Evolutionary conservation across 2,113 vertebrate species (phyloP).

Genomic region (Xenotilapia flavipinnis): DNA sequence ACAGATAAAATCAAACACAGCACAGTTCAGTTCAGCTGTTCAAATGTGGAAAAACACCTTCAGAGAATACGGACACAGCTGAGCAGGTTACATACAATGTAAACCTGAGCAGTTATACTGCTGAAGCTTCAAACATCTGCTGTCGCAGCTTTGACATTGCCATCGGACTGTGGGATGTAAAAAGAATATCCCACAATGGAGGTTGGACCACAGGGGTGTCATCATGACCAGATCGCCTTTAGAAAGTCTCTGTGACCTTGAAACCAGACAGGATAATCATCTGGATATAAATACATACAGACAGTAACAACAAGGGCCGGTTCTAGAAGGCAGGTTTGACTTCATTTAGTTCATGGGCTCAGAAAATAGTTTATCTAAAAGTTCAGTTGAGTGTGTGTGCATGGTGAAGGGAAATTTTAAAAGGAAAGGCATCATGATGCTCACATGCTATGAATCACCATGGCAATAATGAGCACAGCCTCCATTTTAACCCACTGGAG

Average conservation of each 20-base stretch:
- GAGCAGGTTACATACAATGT: neutral
- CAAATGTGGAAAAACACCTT: neutral
- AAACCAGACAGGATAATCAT: constrained; percentile 1
- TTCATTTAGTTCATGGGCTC: neutral
- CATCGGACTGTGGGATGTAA: neutral
- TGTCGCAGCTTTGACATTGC: neutral
- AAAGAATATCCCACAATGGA: neutral
- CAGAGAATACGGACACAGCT: neutral
- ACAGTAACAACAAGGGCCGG: neutral
- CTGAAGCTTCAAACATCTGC: neutral
- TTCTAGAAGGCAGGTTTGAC: neutral
- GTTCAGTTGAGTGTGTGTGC: neutral
- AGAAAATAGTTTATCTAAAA: neutral
- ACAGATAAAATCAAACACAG: neutral
- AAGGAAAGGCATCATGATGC: neutral
- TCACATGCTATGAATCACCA: neutral
- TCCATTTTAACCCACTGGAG: neutral
- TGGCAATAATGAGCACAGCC: neutral
- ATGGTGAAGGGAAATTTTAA: neutral
- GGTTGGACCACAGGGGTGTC: neutral
- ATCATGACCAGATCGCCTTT: neutral
- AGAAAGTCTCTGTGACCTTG: neutral
- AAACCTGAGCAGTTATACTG: neutral
- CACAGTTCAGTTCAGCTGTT: neutral
- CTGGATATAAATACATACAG: neutral